These are phyloP conservation scores for Syritta pipiens DNA, from an alignment of 2,888 invertebrate species.

Conservation along the genomic window DNA sequence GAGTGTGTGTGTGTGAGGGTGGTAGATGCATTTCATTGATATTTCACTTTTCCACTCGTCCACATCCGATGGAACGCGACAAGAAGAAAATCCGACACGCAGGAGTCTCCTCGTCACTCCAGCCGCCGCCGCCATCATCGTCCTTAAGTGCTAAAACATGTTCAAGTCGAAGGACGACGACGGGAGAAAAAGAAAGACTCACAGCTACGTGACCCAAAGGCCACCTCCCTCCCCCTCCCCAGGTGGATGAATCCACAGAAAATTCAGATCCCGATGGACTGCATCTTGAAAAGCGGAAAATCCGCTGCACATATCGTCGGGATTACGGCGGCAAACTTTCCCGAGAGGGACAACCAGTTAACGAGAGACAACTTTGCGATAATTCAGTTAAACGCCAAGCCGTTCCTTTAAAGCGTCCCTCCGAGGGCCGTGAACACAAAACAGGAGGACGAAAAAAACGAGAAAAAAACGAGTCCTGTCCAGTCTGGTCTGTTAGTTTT, in stretches of 20 bases:
- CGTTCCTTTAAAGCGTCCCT: slow-evolving; percentile 41
- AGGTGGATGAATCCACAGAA: slow-evolving; percentile 40
- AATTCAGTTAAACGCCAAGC: slow-evolving; percentile 58
- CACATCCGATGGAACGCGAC: slow-evolving; percentile 38
- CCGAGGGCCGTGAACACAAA: not conserved
- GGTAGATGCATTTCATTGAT: slow-evolving; percentile 60
- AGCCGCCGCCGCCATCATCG: slow-evolving; percentile 17
- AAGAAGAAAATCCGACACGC: not conserved
- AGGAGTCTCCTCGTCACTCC: slow-evolving; percentile 23
- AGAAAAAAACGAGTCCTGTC: not conserved
- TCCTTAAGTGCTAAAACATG: slow-evolving; percentile 67
- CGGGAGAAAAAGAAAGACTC: slow-evolving; percentile 11
- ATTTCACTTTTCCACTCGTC: slow-evolving; percentile 61
- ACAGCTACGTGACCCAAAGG: slow-evolving; percentile 56
- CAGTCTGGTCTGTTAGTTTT: slow-evolving; percentile 35
- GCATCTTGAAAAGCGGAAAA: slow-evolving; percentile 3
- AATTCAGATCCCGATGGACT: slow-evolving; percentile 7
- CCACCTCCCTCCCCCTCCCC: slow-evolving; percentile 10
- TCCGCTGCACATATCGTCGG: slow-evolving; percentile 3
- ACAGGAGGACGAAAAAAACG: not conserved
- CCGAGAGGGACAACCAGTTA: slow-evolving; percentile 16
- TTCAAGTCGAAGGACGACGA: slow-evolving; percentile 57
- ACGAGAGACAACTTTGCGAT: slow-evolving; percentile 46
- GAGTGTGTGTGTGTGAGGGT: slow-evolving; percentile 3
- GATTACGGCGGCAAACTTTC: slow-evolving; percentile 52